Percentiles rank a stretch among this genome's conserved stretches.
phyloP scores from a whole-genome alignment of 2,888 invertebrate species.

The Lepeophtheirus nordmannii region DNA sequence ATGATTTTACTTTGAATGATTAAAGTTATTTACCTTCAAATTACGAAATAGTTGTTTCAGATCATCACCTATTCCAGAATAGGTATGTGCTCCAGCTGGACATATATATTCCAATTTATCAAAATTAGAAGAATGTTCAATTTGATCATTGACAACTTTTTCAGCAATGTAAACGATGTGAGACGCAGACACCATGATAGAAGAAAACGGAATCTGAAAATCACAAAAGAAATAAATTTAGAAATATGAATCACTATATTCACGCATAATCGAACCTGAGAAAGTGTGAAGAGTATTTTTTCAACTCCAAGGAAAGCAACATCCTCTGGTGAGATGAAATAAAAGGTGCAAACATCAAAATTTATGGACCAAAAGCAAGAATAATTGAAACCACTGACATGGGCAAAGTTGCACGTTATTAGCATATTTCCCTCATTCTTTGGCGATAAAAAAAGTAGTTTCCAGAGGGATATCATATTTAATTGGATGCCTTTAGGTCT shows the following conservation, averaged over 20 bases:
- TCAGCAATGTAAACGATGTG: not conserved
- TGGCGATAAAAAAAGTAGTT: not conserved
- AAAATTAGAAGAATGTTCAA: not conserved
- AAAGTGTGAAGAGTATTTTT: not conserved
- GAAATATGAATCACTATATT: not conserved
- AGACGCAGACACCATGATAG: not conserved
- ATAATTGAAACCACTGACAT: not conserved
- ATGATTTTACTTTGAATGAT: not conserved
- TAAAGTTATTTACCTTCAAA: not conserved
- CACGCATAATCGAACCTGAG: not conserved
- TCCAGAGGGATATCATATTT: not conserved
- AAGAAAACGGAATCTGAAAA: not conserved
- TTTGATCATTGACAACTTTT: not conserved
- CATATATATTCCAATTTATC: not conserved
- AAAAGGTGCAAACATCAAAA: not conserved
- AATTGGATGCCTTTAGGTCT: not conserved
- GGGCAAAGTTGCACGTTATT: not conserved
- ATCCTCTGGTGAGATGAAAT: not conserved
- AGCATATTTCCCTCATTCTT: not conserved
- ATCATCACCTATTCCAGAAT: not conserved
- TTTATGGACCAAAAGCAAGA: not conserved
- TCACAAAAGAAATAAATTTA: not conserved
- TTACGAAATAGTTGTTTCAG: not conserved
- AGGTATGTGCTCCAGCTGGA: slow-evolving; percentile 7
- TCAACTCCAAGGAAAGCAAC: not conserved